Conservation (phyloP, 2,113 vertebrate species). For the Pogonocichla stellata region DNA sequence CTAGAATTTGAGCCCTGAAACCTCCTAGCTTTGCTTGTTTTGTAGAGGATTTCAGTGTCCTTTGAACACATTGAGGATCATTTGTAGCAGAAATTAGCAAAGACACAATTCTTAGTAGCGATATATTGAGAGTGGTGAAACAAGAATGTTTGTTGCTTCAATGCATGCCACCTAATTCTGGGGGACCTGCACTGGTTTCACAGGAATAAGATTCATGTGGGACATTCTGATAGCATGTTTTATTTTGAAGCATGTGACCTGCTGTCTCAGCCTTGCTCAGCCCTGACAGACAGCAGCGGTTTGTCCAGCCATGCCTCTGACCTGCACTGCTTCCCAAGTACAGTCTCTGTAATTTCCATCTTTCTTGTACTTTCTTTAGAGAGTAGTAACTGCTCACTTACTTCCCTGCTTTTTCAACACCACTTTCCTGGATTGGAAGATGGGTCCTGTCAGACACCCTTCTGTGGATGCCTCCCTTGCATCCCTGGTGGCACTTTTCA, state of each 20-base stretch:
- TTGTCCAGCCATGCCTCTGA: not conserved
- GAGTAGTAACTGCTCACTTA: not conserved
- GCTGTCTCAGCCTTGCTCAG: not conserved
- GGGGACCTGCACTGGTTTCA: not conserved
- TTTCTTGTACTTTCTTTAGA: not conserved
- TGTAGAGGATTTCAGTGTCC: not conserved
- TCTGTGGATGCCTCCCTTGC: not conserved
- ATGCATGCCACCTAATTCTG: not conserved
- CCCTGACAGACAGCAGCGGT: not conserved
- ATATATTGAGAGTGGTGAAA: not conserved
- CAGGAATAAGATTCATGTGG: not conserved
- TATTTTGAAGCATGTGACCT: not conserved
- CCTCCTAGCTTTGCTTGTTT: not conserved
- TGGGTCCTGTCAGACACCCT: rapidly evolving
- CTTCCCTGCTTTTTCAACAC: not conserved
- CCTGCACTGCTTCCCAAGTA: not conserved
- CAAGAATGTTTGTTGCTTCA: not conserved
- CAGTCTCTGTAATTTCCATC: not conserved
- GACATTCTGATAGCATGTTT: not conserved
- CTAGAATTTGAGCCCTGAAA: not conserved
- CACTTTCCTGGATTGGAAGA: not conserved
- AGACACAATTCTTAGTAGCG: not conserved
- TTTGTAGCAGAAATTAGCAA: not conserved
- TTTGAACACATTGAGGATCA: not conserved
- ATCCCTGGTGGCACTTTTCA: rapidly evolving